Base-by-base conservation (phyloP, 2,888 invertebrate species). In the Dryococelus australis region DNA sequence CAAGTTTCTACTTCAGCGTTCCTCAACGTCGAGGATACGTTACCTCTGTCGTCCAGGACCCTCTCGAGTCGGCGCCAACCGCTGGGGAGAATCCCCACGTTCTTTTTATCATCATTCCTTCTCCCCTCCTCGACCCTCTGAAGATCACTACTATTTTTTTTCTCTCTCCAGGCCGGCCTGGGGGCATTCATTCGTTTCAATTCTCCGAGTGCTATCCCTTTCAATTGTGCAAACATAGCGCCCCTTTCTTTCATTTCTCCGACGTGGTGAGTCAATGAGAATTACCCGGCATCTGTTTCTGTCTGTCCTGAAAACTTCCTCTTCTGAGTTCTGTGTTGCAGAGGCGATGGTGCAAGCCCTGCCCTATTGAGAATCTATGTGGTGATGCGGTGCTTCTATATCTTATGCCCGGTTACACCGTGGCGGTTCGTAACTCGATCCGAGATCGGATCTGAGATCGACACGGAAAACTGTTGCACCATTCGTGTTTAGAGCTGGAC, bases 181-280 rank as follows among this genome's bases (percentile, higher is more conserved):
- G 65, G 65, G 65, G 65, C 65, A 65, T 65, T 65, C 65, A 65
- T 65, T 65, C 65, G 24, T 65, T 65, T 65, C 65, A 65, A 65
- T 65, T 24, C 65, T 65, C 24, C 2, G 2, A 65, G 65, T 16
- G 65, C 65, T 9, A 65, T 65, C n/a, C 65, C 65, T 65, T 65
- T 65, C 65, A 65, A 65, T 65, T 65, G 65, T 65, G 65, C 65
- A 65, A 65, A 65, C 65, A 65, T 65, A 24, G 24, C n/a, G n/a
- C 6, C 65, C 65, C n/a, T 24, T 65, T 20, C 8, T 65, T 65
- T n/a, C 65, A 0, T 24, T 65, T n/a, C 65, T 65, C 65, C 20
- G 51, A 51, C 51, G 8, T 8, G 13, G 20, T 20, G 51, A 51
- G 8, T 24, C 65, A 3, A 0, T 8, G n/a, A 20, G n/a, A n/a